A percentile compares a stretch with the other conserved stretches of the same genome.
Conservation (phyloP, 2,888 invertebrate genomes). For the Argynnis bischoffii region DNA sequence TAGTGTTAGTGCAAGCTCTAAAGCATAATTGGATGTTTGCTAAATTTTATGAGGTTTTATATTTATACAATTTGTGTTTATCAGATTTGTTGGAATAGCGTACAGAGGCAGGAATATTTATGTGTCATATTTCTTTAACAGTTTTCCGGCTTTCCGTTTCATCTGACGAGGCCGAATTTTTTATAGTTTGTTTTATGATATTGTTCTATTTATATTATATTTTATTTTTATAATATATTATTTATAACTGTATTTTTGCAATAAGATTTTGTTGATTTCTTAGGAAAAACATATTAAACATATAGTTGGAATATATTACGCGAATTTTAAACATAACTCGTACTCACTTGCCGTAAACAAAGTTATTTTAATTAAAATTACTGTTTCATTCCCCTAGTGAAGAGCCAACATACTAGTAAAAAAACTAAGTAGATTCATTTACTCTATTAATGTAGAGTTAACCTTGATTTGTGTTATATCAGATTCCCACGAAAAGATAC, state of each 20-base stretch:
- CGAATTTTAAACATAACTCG: too few species aligned
- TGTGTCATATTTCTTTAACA: conserved; percentile 67
- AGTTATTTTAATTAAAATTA: too few species aligned
- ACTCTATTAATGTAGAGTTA: too few species aligned
- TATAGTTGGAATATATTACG: too few species aligned
- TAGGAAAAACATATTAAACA: too few species aligned
- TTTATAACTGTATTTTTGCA: neutral
- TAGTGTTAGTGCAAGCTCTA: conserved; percentile 34
- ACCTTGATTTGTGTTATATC: neutral
- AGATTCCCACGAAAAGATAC: neutral
- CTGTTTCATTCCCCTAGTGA: too few species aligned
- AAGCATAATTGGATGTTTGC: conserved; percentile 19
- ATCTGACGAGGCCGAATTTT: conserved; percentile 62
- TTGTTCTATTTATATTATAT: neutral
- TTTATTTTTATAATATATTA: too few species aligned
- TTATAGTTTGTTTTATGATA: conserved; percentile 66
- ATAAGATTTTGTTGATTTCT: too few species aligned
- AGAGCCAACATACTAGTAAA: too few species aligned
- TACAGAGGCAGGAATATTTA: conserved; percentile 63
- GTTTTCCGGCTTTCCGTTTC: conserved; percentile 63
- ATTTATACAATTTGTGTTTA: conserved; percentile 45
- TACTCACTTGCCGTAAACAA: too few species aligned
- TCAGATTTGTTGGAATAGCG: conserved; percentile 66
- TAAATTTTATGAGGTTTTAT: conserved; percentile 16
- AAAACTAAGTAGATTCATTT: too few species aligned